phyloP scores from a whole-genome alignment of 2,888 invertebrate species.

The Theodoxus fluviatilis region DNA sequence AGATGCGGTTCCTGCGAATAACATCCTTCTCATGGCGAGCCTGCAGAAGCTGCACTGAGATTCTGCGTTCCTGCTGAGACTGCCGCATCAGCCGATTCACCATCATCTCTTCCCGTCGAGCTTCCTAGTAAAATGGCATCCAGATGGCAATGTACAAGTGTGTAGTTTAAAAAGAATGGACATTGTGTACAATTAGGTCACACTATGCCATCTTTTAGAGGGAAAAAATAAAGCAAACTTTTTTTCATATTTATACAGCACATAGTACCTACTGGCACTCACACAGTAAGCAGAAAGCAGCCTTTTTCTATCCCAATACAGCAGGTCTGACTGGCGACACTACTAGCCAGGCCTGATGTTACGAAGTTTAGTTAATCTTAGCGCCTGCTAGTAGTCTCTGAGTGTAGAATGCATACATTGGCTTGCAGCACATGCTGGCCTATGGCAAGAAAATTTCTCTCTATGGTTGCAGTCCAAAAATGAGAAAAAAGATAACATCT shows the following conservation, averaged over 20 bases:
- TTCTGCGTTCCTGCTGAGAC: slow-evolving; percentile 64
- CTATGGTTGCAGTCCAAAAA: no score
- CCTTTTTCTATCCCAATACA: neutral
- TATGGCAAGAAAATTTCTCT: no score
- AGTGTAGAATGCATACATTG: no score
- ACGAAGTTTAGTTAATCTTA: no score
- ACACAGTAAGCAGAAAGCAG: neutral
- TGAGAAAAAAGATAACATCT: no score
- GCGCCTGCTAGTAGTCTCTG: no score
- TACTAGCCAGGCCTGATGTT: no score
- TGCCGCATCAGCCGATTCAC: slow-evolving; percentile 64
- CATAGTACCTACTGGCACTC: neutral
- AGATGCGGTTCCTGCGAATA: slow-evolving; percentile 59
- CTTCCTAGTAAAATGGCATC: slow-evolving; percentile 48
- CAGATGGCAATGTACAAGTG: neutral
- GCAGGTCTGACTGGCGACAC: no score
- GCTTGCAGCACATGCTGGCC: no score
- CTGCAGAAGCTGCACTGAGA: slow-evolving; percentile 65
- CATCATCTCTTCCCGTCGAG: slow-evolving; percentile 62
- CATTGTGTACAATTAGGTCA: neutral
- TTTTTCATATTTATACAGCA: neutral
- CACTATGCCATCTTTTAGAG: no score
- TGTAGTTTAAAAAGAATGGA: neutral
- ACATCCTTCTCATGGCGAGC: slow-evolving; percentile 64
- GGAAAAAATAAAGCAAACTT: neutral